Base-by-base conservation (phyloP, 2,888 invertebrate species). In the Meteorus colon region DNA sequence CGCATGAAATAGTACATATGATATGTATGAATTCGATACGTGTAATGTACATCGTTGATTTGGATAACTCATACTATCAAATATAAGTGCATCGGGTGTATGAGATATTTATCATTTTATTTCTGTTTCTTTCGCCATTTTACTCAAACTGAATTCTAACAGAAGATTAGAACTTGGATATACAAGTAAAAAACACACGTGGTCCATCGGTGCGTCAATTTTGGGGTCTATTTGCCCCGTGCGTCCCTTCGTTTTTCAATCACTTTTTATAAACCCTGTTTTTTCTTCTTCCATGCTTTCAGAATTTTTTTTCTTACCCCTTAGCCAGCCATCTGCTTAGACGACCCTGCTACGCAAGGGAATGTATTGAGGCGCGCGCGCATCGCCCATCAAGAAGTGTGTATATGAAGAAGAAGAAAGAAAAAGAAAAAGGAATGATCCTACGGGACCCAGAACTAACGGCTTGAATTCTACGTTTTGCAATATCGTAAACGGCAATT, bases 311-410 rank as follows among this genome's bases (percentile, higher is more conserved):
- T 86, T 85, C 88, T 89, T 89, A 89, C 89, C 89, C 89, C 89
- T 89, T 89, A 85, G 89, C 87, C 84, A 91, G 91, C 92, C 92
- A 91, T 90, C 91, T 91, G 91, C 91, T 55, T 55, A 55, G 55
- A 55, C 55, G 55, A 55, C 55, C 55, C 55, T 86, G 86, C 88
- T 89, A 84, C 90, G 90, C 90, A 90, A 90, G 89, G 90, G 84
- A 78, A 78, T 71, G 63, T 72, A 41, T 31, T 77, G 79, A 80
- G 80, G 88, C 84, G 87, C 88, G 84, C 81, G 84, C 80, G 84
- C 80, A 80, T 81, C 76, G 76, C 59, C 76, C 41, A 73, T 55
- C 55, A 55, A 70, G 75, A 73, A 62, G 60, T 63, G 71, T 69
- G 45, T 45, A 60, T 75, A 48, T 29, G 60, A 45, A 60, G 75